Percentiles rank a stretch among this genome's conserved stretches.
Evolutionary conservation across 2,797 vertebrate genomes (phyloP).

Genomic region (Gambelia wislizenii): DNA sequence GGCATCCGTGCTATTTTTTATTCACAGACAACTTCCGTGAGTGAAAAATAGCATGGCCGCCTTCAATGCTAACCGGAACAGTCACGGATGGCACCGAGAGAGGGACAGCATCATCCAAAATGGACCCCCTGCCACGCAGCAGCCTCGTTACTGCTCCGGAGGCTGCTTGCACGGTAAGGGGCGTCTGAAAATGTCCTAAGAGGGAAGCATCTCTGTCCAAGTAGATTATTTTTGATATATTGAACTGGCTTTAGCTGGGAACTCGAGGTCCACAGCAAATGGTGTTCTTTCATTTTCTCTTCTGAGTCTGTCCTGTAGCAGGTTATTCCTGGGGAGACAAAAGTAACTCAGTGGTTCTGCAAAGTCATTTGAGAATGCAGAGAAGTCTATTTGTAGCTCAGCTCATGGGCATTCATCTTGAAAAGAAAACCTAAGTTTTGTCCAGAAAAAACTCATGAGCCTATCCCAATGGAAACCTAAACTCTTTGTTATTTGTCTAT

Average conservation of each 20-base stretch:
- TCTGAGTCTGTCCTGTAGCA: not conserved
- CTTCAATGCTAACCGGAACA: too few relatives aligned
- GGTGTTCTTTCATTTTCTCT: not conserved
- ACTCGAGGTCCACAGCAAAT: not conserved
- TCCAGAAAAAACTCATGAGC: not conserved
- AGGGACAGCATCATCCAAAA: too few relatives aligned
- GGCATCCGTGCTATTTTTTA: too few relatives aligned
- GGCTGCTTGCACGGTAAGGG: too few relatives aligned
- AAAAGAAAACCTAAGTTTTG: not conserved
- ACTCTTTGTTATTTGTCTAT: not conserved
- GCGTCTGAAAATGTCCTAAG: too few relatives aligned
- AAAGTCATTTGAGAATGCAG: not conserved
- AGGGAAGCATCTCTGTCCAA: not conserved
- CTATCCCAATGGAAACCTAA: not conserved
- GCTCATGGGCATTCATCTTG: not conserved
- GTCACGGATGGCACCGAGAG: too few relatives aligned
- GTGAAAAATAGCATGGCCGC: too few relatives aligned
- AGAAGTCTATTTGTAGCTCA: not conserved
- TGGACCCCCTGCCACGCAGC: too few relatives aligned
- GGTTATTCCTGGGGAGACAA: not conserved
- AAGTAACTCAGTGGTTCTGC: not conserved
- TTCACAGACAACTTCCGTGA: too few relatives aligned
- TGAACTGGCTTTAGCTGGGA: not conserved
- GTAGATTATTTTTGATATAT: not conserved
- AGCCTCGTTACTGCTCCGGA: too few relatives aligned